These are phyloP conservation scores for Gerosis bhagava DNA, from an alignment of 2,888 invertebrate genomes.

Conservation along the genomic window DNA sequence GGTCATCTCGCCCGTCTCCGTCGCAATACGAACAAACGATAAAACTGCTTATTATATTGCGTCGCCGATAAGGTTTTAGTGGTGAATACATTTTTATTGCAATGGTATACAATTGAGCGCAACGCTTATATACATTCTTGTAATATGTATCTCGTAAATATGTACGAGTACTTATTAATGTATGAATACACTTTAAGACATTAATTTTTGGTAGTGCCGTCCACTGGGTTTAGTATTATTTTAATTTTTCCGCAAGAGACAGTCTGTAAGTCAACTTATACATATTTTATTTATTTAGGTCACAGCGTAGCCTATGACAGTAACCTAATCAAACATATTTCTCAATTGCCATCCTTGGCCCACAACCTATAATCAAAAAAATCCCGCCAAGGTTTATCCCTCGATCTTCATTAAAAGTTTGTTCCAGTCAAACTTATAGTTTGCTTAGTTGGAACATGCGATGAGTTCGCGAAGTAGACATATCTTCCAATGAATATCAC, in stretches of 20 bases:
- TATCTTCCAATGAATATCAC: constrained; percentile 13
- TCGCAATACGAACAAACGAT: constrained; percentile 18
- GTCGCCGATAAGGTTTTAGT: constrained; percentile 42
- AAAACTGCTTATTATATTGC: constrained; percentile 23
- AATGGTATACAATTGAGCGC: constrained; percentile 4
- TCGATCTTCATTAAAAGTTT: constrained; percentile 16
- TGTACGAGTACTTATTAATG: no score
- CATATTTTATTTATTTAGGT: no score
- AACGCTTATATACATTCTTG: constrained; percentile 4
- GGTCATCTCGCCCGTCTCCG: constrained; percentile 23
- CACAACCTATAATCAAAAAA: constrained; percentile 1
- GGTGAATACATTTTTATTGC: constrained; percentile 40
- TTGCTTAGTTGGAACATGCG: constrained; percentile 5
- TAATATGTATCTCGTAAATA: no score
- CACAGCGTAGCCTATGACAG: no score
- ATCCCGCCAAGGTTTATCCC: constrained; percentile 4
- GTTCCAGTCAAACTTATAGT: not conserved
- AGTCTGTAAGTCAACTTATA: no score
- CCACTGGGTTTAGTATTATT: no score
- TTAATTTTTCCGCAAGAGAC: no score
- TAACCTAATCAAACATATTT: not conserved
- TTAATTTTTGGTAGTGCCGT: no score
- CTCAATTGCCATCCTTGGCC: not conserved
- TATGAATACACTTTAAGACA: no score
- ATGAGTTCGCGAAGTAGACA: constrained; percentile 7